phyloP scores from a whole-genome alignment of 1,140 invertebrate genomes.

The Philopotamus ludificatus region DNA sequence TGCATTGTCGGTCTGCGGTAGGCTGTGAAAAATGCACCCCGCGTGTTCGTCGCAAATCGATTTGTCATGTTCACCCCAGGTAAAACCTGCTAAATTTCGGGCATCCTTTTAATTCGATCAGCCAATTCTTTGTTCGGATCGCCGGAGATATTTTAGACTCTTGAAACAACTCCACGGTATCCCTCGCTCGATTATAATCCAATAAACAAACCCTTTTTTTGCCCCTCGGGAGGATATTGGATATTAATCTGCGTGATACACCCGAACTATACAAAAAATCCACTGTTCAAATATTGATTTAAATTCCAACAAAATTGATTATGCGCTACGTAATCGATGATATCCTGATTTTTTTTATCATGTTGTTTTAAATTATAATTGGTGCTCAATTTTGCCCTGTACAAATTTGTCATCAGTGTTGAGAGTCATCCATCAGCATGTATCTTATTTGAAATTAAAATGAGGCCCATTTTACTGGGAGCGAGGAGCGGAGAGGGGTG shows the following conservation, averaged over 20 bases:
- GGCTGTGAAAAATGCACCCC: slow-evolving; percentile 16
- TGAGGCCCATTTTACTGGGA: slow-evolving; percentile 9
- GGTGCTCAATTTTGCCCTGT: too few relatives aligned
- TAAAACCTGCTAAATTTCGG: background rate
- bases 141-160: background rate
- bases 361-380: too few relatives aligned
- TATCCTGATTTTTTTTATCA: too few relatives aligned
- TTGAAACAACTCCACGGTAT: slow-evolving; percentile 12
- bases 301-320: too few relatives aligned
- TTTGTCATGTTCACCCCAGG: slow-evolving; percentile 20
- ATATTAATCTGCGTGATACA: background rate
- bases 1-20: slow-evolving; percentile 14
- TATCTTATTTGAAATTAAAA: slow-evolving; percentile 21
- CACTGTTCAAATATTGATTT: too few relatives aligned
- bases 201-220: slow-evolving; percentile 13
- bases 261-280: too few relatives aligned
- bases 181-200: slow-evolving; percentile 19
- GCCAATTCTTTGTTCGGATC: background rate
- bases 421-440: slow-evolving; percentile 2
- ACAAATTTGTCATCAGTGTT: background rate
- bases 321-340: too few relatives aligned
- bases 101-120: background rate
- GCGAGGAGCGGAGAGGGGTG: background rate
- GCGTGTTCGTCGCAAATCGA: slow-evolving; percentile 26
- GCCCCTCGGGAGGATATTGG: background rate